phyloP scores from a whole-genome alignment of 2,888 invertebrate genomes.

The Andrena praecox region DNA sequence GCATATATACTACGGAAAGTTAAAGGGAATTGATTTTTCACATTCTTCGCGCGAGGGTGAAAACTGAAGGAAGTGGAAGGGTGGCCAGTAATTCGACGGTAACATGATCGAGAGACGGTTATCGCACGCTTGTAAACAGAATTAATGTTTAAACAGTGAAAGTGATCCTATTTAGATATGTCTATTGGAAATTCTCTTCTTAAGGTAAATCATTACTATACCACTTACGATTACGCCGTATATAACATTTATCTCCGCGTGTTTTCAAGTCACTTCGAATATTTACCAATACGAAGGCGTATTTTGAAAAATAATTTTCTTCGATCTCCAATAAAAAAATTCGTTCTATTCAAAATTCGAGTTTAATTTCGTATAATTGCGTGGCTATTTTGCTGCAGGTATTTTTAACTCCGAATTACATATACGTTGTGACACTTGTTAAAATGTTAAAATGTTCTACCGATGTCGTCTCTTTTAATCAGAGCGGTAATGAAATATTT shows the following conservation, averaged over 20 bases:
- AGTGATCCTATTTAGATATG: slow-evolving; percentile 65
- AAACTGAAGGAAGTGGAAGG: slow-evolving; percentile 14
- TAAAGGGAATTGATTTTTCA: slow-evolving; percentile 72
- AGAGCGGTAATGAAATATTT: slow-evolving; percentile 46
- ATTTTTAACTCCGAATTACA: not conserved
- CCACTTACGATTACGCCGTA: slow-evolving; percentile 10
- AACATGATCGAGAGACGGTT: slow-evolving; percentile 47
- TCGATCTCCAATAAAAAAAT: too few relatives aligned
- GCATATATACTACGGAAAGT: slow-evolving; percentile 54
- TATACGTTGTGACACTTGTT: not conserved
- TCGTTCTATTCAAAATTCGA: not conserved
- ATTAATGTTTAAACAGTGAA: slow-evolving; percentile 62
- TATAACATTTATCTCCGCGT: not conserved
- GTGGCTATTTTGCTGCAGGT: not conserved
- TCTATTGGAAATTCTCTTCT: slow-evolving; percentile 63
- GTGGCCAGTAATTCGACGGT: slow-evolving; percentile 35
- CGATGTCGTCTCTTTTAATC: not conserved
- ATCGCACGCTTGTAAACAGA: slow-evolving; percentile 58
- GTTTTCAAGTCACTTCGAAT: slow-evolving; percentile 1
- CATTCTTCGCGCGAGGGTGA: slow-evolving; percentile 51
- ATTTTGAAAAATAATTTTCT: not conserved
- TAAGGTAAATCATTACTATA: slow-evolving; percentile 56
- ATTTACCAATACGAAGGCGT: not conserved
- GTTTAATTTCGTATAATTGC: slow-evolving; percentile 10
- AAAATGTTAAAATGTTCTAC: slow-evolving; percentile 5